Evolutionary conservation across 2,113 vertebrate species (phyloP).

Genomic region (Maccullochella peelii): DNA sequence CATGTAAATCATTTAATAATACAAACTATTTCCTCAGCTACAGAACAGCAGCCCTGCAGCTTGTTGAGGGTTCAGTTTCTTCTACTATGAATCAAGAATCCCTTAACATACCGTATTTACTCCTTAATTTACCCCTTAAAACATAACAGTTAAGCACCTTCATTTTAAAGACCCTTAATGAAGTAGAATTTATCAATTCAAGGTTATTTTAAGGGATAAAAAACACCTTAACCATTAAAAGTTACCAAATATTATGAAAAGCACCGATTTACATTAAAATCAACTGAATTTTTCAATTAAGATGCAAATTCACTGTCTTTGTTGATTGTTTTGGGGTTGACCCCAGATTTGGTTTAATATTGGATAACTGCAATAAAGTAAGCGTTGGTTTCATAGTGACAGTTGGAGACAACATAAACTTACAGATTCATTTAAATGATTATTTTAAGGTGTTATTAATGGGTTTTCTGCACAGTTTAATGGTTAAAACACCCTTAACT

Average conservation of each 20-base stretch:
- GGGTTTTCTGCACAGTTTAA: not conserved
- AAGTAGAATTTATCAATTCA: not conserved
- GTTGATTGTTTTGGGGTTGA: not conserved
- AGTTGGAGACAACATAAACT: not conserved
- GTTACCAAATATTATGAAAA: too few relatives aligned
- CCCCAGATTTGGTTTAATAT: not conserved
- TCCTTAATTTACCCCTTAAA: too few relatives aligned
- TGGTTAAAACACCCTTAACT: not conserved
- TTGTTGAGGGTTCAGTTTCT: too few relatives aligned
- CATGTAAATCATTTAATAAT: too few relatives aligned
- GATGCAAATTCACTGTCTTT: not conserved
- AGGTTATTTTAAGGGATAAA: not conserved
- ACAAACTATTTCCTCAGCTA: too few relatives aligned
- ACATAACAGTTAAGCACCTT: not conserved
- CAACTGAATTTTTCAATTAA: not conserved
- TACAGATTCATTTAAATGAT: not conserved
- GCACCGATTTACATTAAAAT: too few relatives aligned
- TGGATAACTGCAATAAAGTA: not conserved
- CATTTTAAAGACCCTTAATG: not conserved
- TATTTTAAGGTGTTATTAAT: not conserved
- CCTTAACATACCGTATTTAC: too few relatives aligned
- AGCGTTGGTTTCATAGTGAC: not conserved
- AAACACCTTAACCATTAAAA: too few relatives aligned
- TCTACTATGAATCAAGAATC: too few relatives aligned
- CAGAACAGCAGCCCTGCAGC: too few relatives aligned